Evolutionary conservation across 2,888 invertebrate genomes (phyloP), one percentile per base, ranked within the genome.

Genomic region (Cantharis lateralis): DNA sequence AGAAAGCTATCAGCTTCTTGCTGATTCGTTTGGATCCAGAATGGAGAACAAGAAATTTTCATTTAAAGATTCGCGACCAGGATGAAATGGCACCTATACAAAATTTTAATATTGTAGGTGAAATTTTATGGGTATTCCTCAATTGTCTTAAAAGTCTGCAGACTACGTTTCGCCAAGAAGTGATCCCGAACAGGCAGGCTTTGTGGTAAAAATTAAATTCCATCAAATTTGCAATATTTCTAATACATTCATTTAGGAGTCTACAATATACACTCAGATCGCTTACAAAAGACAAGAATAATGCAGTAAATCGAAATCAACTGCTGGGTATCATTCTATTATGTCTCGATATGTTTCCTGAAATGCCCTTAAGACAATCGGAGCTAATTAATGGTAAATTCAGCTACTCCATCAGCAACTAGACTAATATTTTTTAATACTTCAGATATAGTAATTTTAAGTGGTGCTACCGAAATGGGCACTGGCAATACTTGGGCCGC

Each of bases 11-110:
- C 26, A 85, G 87, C 77, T 76, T 82, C 63, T 71, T 89, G n/a
- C 77, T 89, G 13, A 79, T 82, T 10, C 84, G 87, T 81, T 82
- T 89, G 80, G 85, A 86, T 78, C 86, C 87, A 15, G 81, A 82
- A 61, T 86, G 86, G 81, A 84, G 80, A n/a, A 80, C 79, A 9
- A 80, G 84, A 75, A 20, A 66, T n/a, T 20, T 24, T 66, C 11
- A 10, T 3, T 73, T 48, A 10, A 80, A 80, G 7, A 82, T 84
- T 16, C 75, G 77, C 0, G 79, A 81, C 78, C 71, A 13, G 13
- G 10, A 75, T 75, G 32, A 78, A 72, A 75, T 79, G 48, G 70
- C 32, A 15, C 18, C 77, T 15, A 66, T 79, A 15, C 62, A 74
- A 28, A 48, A 79, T 68, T 81, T 81, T 75, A 78, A 79, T 10